phyloP scores from a whole-genome alignment of 2,888 invertebrate species.

The Lasioglossum morio region DNA sequence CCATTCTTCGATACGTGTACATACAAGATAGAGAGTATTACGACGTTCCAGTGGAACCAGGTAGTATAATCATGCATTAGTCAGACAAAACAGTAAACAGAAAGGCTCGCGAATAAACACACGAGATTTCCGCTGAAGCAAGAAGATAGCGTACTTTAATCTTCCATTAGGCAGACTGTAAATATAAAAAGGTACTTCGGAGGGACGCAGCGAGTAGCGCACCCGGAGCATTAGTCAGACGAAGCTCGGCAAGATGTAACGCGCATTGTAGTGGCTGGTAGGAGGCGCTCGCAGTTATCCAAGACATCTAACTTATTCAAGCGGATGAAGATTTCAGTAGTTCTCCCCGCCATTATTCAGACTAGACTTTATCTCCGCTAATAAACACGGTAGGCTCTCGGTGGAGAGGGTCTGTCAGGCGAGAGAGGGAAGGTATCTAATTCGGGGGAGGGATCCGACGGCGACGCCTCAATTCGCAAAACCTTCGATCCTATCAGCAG shows the following conservation, averaged over 20 bases:
- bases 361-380: not conserved
- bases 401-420: not conserved
- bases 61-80: not conserved
- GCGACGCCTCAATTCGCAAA: conserved; percentile 11
- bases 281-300: not conserved
- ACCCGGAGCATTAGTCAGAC: not conserved
- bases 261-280: not conserved
- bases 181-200: conserved; percentile 1
- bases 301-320: not conserved
- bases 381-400: not conserved
- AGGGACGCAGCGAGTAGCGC: not conserved
- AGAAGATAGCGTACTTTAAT: not conserved
- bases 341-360: not conserved
- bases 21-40: not conserved
- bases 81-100: not conserved
- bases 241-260: not conserved
- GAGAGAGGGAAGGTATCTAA: not conserved
- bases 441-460: not conserved
- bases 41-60: not conserved
- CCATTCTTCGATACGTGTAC: not conserved
- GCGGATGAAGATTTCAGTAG: conserved; percentile 8
- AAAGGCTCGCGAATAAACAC: not conserved
- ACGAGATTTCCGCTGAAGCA: not conserved
- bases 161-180: not conserved
- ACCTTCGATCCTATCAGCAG: not conserved